Percentiles rank a stretch among this genome's conserved stretches.
These are phyloP conservation scores for Dichetophora obliterata DNA, from an alignment of 2,888 invertebrate genomes.

Conservation along the genomic window DNA sequence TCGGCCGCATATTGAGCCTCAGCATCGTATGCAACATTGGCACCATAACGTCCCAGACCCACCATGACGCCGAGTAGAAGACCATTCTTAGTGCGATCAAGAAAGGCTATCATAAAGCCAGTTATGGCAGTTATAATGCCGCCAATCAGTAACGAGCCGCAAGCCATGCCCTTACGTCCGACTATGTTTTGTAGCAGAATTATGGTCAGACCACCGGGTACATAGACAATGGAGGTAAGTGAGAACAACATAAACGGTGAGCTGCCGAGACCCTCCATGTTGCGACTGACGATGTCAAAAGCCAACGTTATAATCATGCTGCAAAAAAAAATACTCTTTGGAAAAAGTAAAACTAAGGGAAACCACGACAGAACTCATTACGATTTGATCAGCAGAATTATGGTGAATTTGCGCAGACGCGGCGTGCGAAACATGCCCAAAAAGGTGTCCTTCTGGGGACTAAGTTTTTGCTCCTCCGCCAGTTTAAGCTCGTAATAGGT, in stretches of 20 bases:
- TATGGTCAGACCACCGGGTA: conserved; percentile 70
- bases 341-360: not conserved
- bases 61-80: conserved; percentile 69
- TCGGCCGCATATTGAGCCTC: conserved; percentile 77
- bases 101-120: conserved; percentile 69
- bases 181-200: conserved; percentile 66
- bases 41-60: conserved; percentile 72
- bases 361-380: conserved; percentile 60
- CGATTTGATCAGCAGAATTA: conserved; percentile 74
- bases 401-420: conserved; percentile 71
- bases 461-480: conserved; percentile 50
- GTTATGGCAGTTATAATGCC: conserved; percentile 71
- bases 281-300: conserved; percentile 74
- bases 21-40: conserved; percentile 75
- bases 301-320: conserved; percentile 74
- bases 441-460: conserved; percentile 62
- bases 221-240: conserved; percentile 71
- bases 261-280: conserved; percentile 72
- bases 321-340: too few species aligned
- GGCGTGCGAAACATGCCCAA: conserved; percentile 72
- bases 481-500: conserved; percentile 59
- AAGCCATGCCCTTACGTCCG: conserved; percentile 73
- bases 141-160: conserved; percentile 71
- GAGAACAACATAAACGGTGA: conserved; percentile 73
- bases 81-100: conserved; percentile 63